Base-by-base conservation (phyloP, 1,140 invertebrate species). In the Stegodyphus dumicola region DNA sequence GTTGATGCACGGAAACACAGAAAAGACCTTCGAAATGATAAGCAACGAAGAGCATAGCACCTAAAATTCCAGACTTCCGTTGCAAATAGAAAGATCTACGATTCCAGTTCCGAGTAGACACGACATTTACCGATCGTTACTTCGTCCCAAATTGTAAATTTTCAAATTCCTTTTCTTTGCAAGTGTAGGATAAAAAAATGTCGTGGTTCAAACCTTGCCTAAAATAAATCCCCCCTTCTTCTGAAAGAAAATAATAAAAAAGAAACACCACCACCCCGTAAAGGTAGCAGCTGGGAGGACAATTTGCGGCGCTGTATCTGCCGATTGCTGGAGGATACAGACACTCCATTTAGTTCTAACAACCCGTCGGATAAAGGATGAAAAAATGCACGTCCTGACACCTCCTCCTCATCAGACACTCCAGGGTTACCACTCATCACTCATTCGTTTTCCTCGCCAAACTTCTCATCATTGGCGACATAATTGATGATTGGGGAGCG, bases 311-410 rank as follows among this genome's bases (percentile, higher is more conserved):
- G 66, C 70, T 65, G 71, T 74, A 73, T 83, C 79, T 74, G 69
- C 56, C 78, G 78, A 80, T 80, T 80, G 64, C 54, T 18, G 78
- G 78, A 67, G 70, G 69, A 64, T 83, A 83, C 79, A 73, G 79
- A 83, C 79, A 75, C 79, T 83, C 79, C 71, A 83, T 83, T 83
- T 74, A 74, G 79, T 18, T 53, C 79, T 74, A 83, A 83, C 79
- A 83, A 83, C 79, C 79, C 79, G 70, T 52, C 79, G 71, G 67
- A 79, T 79, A 83, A 83, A 73, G 60, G 70, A 81, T 65, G 52
- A 66, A 74, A 83, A 74, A 83, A 65, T 83, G 56, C 17, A 65
- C 70, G 54, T 74, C 79, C 69, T 83, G 70, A 83, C 79, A 83
- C 79, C 79, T 83, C 79, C 79, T 74, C 79, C 79, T 83, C 79